A percentile compares a stretch with the other conserved stretches of the same genome.
phyloP scores from a whole-genome alignment of 2,113 vertebrate species.

The Fregata magnificens region DNA sequence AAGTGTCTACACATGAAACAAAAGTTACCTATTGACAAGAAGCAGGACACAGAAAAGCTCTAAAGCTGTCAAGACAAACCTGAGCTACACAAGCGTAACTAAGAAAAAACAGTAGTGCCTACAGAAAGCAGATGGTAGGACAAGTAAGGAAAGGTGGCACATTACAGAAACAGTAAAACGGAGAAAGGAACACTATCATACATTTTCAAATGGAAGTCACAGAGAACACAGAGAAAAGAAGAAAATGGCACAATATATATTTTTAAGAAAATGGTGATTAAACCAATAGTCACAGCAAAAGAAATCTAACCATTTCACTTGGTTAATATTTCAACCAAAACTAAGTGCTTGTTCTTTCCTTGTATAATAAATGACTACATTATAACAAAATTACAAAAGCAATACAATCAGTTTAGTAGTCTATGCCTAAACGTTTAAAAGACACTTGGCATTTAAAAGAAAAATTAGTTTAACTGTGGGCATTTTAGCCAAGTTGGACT shows the following conservation, averaged over 20 bases:
- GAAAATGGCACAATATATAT: background rate
- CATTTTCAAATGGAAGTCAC: background rate
- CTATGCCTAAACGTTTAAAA: background rate
- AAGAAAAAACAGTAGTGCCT: background rate
- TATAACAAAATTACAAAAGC: background rate
- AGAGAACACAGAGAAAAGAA: background rate
- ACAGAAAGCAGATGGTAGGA: background rate
- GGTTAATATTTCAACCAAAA: background rate
- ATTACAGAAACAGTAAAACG: background rate
- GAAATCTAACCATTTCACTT: background rate
- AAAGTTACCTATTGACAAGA: background rate
- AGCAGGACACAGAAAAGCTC: background rate
- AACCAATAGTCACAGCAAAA: background rate
- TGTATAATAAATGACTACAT: background rate
- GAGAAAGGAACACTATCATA: background rate
- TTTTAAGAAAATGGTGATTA: background rate
- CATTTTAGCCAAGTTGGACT: background rate
- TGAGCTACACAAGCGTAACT: background rate
- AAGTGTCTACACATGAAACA: background rate
- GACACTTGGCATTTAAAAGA: background rate
- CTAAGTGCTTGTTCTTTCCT: background rate
- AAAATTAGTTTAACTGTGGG: background rate
- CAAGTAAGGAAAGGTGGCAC: background rate
- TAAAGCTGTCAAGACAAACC: background rate
- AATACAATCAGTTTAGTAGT: background rate